Evolutionary conservation across 2,888 invertebrate genomes (phyloP), one percentile per base, ranked within the genome.

Genomic region (Macrosiphum euphorbiae): DNA sequence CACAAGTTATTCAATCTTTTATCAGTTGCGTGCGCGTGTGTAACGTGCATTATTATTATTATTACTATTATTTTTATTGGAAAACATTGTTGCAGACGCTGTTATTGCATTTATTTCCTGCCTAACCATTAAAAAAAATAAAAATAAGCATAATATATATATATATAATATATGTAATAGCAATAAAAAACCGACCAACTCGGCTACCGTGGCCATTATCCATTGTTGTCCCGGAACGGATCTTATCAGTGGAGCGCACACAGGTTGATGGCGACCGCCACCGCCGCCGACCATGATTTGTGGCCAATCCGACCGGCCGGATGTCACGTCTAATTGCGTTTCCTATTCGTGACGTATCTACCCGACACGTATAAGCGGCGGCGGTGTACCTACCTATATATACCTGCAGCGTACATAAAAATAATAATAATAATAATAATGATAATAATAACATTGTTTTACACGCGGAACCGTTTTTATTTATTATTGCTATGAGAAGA

Each of bases 311-410:
- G 86, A 85, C 94, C 44, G 86, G 94, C 94, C 94, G 94, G 94
- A 94, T 94, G 94, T 94, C 94, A 94, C 94, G 94, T 94, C 94
- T 94, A 94, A 94, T 94, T 90, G 94, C 94, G 94, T 94, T 94
- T 94, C 94, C 94, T 94, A 90, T 93, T 89, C 90, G 94, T 94
- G 90, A 94, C 90, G 94, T 94, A 94, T 90, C 86, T 87, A 90
- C 94, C 85, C 94, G 90, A 94, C 94, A 94, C 94, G 94, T 94
- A 94, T 88, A 91, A 0, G 26, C 58, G 58, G 58, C 55, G 44
- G 13, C 58, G 44, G 26, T 8, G n/a, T 52, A 50, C 35, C n/a
- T 47, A 92, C 44, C 44, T 44, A 47, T 5, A 20, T 41, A 35
- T 52, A 78, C 20, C 28, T 44, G 44, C 28, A n/a, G 44, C 52